Evolutionary conservation across 2,888 invertebrate genomes (phyloP).

Genomic region (Ormyrus nitidulus): DNA sequence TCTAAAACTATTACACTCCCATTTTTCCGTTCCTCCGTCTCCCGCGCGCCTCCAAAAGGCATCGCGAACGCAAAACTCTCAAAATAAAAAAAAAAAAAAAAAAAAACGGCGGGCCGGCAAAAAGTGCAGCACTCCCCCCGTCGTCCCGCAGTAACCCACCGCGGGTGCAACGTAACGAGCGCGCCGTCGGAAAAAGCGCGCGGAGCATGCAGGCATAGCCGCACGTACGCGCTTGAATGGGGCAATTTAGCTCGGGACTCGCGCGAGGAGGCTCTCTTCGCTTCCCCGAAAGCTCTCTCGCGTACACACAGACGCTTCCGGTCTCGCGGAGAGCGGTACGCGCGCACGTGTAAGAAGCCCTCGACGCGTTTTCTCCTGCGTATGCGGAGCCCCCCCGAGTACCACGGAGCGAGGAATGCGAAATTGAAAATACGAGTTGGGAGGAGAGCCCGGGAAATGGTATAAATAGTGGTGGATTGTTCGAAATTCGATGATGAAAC

Average conservation of each 20-base stretch:
- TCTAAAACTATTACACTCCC: too few species aligned
- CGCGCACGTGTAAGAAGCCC: too few species aligned
- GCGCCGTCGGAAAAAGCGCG: too few species aligned
- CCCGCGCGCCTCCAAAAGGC: too few species aligned
- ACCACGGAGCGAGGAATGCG: constrained; percentile 28
- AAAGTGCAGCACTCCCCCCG: too few species aligned
- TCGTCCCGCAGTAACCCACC: too few species aligned
- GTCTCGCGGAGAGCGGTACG: not conserved
- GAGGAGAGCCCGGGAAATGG: not conserved
- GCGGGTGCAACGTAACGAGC: not conserved
- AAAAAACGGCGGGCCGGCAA: too few species aligned
- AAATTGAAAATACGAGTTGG: constrained; percentile 49
- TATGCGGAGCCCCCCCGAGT: not conserved
- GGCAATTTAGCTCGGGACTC: constrained; percentile 33
- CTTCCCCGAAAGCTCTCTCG: constrained; percentile 35
- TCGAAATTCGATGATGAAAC: too few species aligned
- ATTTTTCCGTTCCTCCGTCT: too few species aligned
- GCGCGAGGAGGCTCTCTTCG: constrained; percentile 8
- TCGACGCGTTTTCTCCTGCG: constrained; percentile 5
- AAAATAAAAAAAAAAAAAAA: too few species aligned
- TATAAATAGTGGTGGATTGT: too few species aligned
- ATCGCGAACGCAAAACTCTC: too few species aligned
- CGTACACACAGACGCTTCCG: constrained; percentile 37
- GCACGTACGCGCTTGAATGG: not conserved
- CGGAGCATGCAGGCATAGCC: not conserved